Percentiles rank a stretch among this genome's conserved stretches.
phyloP scores from a whole-genome alignment of 2,888 invertebrate genomes.

The Andricus curvator region DNA sequence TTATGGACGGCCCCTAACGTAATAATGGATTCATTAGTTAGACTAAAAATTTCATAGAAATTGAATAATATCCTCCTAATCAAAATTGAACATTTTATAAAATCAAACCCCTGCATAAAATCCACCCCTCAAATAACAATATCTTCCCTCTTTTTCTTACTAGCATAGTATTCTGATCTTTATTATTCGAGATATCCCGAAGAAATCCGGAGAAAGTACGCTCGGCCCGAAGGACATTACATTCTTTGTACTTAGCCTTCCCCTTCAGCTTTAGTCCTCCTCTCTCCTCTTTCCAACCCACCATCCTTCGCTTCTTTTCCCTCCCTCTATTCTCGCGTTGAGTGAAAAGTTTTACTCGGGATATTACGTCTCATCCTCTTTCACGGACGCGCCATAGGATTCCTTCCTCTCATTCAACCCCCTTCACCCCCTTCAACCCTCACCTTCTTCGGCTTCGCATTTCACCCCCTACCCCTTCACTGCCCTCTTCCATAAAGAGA shows the following conservation, averaged over 20 bases:
- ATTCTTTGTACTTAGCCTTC: slow-evolving; percentile 66
- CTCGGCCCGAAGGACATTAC: slow-evolving; percentile 68
- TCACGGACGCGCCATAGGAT: slow-evolving; percentile 58
- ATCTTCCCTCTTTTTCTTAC: not conserved
- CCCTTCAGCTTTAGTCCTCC: slow-evolving; percentile 43
- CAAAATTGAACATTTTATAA: no score
- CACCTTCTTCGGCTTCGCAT: slow-evolving; percentile 46
- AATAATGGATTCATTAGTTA: no score
- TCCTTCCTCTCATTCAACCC: slow-evolving; percentile 44
- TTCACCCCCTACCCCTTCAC: slow-evolving; percentile 47
- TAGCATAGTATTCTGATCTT: slow-evolving; percentile 67
- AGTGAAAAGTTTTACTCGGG: slow-evolving; percentile 77
- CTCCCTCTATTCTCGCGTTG: slow-evolving; percentile 49
- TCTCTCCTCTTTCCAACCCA: not conserved
- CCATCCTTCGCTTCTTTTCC: slow-evolving; percentile 4
- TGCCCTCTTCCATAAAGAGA: slow-evolving; percentile 41
- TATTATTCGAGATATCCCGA: slow-evolving; percentile 72
- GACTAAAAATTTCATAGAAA: no score
- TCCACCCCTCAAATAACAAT: not conserved
- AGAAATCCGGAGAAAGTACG: slow-evolving; percentile 71
- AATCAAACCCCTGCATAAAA: no score
- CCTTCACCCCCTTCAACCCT: slow-evolving; percentile 38
- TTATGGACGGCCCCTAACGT: no score
- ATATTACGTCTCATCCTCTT: slow-evolving; percentile 71
- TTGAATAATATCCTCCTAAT: no score